Evolutionary conservation across 2,113 vertebrate genomes (phyloP).

Genomic region (Psophia crepitans): DNA sequence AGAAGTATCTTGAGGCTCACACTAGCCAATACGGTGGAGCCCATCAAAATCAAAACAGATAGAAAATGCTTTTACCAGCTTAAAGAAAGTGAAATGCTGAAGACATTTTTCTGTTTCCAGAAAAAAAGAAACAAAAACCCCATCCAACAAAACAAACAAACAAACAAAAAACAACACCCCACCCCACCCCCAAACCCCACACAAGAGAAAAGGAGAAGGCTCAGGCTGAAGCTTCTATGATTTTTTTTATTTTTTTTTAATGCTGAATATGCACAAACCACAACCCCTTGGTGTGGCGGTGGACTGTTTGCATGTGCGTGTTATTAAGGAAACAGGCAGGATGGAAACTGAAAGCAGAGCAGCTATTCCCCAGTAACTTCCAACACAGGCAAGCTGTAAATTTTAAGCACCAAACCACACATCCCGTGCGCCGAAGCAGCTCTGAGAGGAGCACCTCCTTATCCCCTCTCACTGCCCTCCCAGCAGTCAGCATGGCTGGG

Average conservation of each 20-base stretch:
- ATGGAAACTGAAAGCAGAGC: not conserved
- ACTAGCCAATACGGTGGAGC: not conserved
- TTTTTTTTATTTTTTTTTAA: not conserved
- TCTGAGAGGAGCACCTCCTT: not conserved
- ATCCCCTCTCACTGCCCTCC: fast-evolving
- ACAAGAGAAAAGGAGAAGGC: not conserved
- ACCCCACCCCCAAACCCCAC: not conserved
- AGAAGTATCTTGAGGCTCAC: not conserved
- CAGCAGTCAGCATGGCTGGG: fast-evolving
- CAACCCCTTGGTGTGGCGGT: fast-evolving
- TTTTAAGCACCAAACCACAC: not conserved
- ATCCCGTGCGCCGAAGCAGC: not conserved
- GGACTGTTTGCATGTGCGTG: too few species aligned
- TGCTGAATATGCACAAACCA: not conserved
- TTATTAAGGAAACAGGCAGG: not conserved
- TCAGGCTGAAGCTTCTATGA: not conserved
- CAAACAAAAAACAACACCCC: not conserved
- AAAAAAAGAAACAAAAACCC: not conserved
- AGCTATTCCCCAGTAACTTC: not conserved
- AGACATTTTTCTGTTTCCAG: too few species aligned
- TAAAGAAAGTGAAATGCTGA: not conserved
- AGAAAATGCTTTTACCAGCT: not conserved
- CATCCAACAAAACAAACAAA: not conserved
- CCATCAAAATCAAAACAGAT: not conserved
- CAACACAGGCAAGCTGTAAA: not conserved